A percentile compares a stretch with the other conserved stretches of the same genome.
Conservation (phyloP, 1,140 invertebrate species). For the Laupala kohalensis region DNA sequence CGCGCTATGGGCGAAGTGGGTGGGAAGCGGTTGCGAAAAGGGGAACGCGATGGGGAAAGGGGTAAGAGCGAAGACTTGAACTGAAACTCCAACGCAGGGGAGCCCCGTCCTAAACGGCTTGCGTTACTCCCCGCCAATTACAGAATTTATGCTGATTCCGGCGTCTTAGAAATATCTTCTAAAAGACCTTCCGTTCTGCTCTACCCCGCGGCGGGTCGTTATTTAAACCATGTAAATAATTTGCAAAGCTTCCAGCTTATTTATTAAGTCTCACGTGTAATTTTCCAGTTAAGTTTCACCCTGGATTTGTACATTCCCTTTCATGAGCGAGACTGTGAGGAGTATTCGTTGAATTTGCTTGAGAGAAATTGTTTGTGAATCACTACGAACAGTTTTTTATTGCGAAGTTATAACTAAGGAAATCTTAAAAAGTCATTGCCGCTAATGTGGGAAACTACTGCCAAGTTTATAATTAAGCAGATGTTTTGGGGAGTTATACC, state of each 20-base stretch:
- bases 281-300: neutral
- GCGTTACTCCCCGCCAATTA: conserved; percentile 24
- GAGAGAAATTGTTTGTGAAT: no score
- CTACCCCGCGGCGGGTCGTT: neutral
- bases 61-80: neutral
- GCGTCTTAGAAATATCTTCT: conserved; percentile 25
- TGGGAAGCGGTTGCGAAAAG: neutral
- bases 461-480: no score
- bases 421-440: no score
- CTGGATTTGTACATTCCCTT: neutral
- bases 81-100: neutral
- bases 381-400: no score
- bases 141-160: conserved; percentile 35
- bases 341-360: no score
- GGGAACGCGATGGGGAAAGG: neutral
- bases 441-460: no score
- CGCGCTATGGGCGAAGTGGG: neutral
- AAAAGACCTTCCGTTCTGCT: neutral
- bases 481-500: no score
- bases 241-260: conserved; percentile 6
- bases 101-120: neutral
- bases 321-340: no score
- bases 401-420: no score
- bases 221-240: conserved; percentile 9
- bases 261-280: conserved; percentile 11